Percentiles rank a stretch among this genome's conserved stretches.
Conservation (phyloP, 2,888 invertebrate species). For the Eilema caniola region DNA sequence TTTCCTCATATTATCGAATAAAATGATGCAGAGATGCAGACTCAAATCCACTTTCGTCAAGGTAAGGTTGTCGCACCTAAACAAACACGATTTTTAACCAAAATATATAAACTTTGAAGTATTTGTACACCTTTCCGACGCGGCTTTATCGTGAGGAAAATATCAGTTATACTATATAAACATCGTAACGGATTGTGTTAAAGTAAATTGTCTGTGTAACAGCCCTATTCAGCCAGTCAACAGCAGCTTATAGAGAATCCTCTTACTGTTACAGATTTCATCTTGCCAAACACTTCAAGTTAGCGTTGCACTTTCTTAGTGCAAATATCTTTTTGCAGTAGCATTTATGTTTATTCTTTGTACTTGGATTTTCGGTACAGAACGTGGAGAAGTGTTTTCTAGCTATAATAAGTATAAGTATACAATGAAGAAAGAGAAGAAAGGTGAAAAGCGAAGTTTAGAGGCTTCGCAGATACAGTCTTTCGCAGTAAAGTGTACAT, state of each 20-base stretch:
- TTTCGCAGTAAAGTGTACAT: no score
- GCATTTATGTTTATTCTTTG: background rate
- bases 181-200: background rate
- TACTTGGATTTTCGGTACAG: background rate
- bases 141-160: background rate
- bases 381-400: background rate
- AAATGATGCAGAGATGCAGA: background rate
- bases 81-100: conserved; percentile 1
- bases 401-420: background rate
- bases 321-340: conserved; percentile 3
- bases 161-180: conserved; percentile 13
- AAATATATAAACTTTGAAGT: conserved; percentile 1
- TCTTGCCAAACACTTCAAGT: conserved; percentile 21
- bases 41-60: background rate
- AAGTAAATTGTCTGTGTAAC: conserved; percentile 15
- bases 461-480: no score
- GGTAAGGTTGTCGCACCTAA: background rate
- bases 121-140: background rate
- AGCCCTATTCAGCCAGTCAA: conserved; percentile 33
- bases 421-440: background rate
- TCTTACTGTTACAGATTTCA: conserved; percentile 39
- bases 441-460: background rate
- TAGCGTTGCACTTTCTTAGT: conserved; percentile 7
- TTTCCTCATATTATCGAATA: background rate
- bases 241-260: conserved; percentile 37